phyloP scores from a whole-genome alignment of 2,888 invertebrate species.

The Slavum lentiscoides region DNA sequence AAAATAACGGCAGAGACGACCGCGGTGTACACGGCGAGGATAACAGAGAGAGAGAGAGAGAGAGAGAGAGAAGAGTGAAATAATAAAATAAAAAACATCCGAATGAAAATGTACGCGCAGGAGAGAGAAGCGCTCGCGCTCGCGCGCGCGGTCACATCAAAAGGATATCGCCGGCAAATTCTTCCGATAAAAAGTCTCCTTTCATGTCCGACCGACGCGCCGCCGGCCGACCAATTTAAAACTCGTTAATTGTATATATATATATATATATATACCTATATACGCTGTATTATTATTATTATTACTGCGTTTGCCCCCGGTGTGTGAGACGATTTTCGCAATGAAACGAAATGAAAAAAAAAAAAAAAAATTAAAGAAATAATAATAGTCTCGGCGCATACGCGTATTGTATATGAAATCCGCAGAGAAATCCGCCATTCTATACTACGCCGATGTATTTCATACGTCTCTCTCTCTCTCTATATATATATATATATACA shows the following conservation, averaged over 20 bases:
- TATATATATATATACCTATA: background rate
- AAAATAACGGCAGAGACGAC: background rate
- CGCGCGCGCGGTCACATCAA: conserved; percentile 43
- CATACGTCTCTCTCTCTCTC: background rate
- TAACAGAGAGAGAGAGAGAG: too few relatives aligned
- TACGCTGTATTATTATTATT: conserved; percentile 27
- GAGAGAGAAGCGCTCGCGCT: conserved; percentile 24
- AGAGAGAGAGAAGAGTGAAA: conserved; percentile 7
- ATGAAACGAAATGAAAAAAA: conserved; percentile 36
- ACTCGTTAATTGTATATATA: conserved; percentile 44
- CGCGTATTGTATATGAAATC: background rate
- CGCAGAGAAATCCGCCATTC: conserved; percentile 11
- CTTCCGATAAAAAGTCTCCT: conserved; percentile 52
- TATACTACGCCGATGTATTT: background rate
- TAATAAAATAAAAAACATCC: background rate
- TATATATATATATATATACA: too few relatives aligned
- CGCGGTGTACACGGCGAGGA: too few relatives aligned
- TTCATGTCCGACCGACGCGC: conserved; percentile 47
- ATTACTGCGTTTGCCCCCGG: conserved; percentile 1
- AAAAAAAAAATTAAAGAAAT: background rate
- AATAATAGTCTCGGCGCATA: background rate
- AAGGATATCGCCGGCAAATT: conserved; percentile 49
- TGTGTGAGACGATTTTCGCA: conserved; percentile 37
- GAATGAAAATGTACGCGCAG: conserved; percentile 23
- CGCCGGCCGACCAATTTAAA: conserved; percentile 53